Evolutionary conservation across 1,140 invertebrate genomes (phyloP), one percentile per base, ranked within the genome.

Genomic region (Drosophila equinoxialis): DNA sequence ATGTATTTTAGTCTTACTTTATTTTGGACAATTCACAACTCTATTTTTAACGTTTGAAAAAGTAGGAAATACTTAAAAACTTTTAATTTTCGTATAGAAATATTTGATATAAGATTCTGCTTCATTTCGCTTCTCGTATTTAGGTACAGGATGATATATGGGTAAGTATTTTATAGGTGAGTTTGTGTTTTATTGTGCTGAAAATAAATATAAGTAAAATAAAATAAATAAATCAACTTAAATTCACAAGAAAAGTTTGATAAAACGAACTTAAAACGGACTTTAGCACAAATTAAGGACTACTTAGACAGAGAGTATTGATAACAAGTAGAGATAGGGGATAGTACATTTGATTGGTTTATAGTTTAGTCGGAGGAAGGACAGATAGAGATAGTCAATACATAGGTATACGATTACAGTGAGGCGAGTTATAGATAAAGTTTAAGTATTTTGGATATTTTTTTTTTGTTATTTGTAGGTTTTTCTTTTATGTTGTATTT

Each of bases 131-230:
- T 55, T 51, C 63, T 30, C 41, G n/a, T 69, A 3, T 37, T 14
- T 35, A 35, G 8, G 37, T 37, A 17, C 0, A 3, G 2, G 14
- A 37, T 58, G 6, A 17, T 39, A 70, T 59, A 65, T 8, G 23
- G 37, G 37, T 48, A 2, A 51, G 17, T 23, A 23, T 45, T 48
- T 60, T 33, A 75, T 64, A 26, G 23, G 68, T 77, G 76, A 45
- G 39, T 83, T 71, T 87, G 63, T 83, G 70, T 77, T 64, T 59
- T 71, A 65, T 79, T 54, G 79, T 87, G 83, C 83, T 87, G 83
- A 57, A 87, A 86, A 79, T 77, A 65, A 77, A 51, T 11, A 3
- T 30, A 55, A 79, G 54, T 76, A 71, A 73, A 14, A 65, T 17
- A 73, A 66, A 61, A 76, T 37, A 4, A 42, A 48, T 0, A 48